phyloP scores from a whole-genome alignment of 2,113 vertebrate species.

The Microcebus ravelobensis region DNA sequence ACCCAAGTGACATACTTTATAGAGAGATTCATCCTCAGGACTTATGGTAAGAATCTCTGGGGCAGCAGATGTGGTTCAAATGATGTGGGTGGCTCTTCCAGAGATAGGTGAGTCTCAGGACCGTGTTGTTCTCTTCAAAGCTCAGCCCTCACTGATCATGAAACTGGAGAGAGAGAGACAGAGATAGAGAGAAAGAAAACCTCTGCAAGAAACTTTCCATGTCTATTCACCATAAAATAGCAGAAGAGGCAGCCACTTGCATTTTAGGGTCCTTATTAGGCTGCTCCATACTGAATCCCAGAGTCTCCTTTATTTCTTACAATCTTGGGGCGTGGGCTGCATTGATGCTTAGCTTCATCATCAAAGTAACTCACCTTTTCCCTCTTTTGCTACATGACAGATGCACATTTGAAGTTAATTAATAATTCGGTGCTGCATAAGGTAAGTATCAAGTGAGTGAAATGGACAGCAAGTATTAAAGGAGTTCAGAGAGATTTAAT shows the following conservation, averaged over 20 bases:
- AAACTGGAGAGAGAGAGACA: neutral
- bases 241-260: neutral
- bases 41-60: neutral
- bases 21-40: neutral
- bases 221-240: neutral
- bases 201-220: neutral
- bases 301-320: neutral
- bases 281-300: neutral
- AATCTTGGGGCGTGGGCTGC: neutral
- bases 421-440: neutral
- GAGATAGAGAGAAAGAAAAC: too few species aligned
- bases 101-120: neutral
- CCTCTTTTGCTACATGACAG: neutral
- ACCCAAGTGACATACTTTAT: neutral
- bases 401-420: neutral
- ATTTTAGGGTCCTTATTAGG: neutral
- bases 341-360: neutral
- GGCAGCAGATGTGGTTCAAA: neutral
- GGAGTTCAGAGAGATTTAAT: slow-evolving; percentile 44
- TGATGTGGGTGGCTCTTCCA: neutral
- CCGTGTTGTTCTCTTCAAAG: neutral
- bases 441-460: neutral
- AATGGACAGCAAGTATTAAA: neutral
- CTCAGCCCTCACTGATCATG: neutral
- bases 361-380: neutral